phyloP scores from a whole-genome alignment of 2,797 vertebrate species.

The Gallirallus australis region DNA sequence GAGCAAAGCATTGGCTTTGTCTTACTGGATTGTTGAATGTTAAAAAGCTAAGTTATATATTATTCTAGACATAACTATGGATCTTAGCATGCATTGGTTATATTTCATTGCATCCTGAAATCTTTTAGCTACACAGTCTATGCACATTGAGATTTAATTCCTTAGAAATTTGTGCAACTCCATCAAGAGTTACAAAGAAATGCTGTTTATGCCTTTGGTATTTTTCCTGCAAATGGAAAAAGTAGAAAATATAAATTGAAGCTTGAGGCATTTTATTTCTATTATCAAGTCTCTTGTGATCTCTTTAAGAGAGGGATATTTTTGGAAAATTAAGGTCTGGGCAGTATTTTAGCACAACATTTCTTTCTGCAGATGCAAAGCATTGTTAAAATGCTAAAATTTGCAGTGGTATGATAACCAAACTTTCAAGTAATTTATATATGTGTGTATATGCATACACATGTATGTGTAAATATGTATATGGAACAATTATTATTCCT shows the following conservation, averaged over 20 bases:
- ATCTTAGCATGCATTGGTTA: neutral
- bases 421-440: neutral
- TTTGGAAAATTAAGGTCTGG: neutral
- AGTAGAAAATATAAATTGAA: neutral
- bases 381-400: neutral
- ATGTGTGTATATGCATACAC: neutral
- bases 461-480: rapidly evolving
- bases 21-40: neutral
- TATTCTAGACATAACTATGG: neutral
- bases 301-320: neutral
- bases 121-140: neutral
- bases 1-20: neutral
- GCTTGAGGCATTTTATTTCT: neutral
- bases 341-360: neutral
- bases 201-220: neutral
- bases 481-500: neutral
- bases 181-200: neutral
- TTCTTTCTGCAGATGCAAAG: neutral
- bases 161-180: neutral
- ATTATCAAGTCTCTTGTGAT: neutral
- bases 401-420: neutral
- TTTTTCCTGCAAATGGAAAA: neutral
- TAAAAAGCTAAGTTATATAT: neutral
- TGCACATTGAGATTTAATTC: neutral
- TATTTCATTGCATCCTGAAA: neutral